These are phyloP conservation scores for Neosilurus mollespiculum DNA, from an alignment of 2,797 vertebrate genomes.

Conservation along the genomic window DNA sequence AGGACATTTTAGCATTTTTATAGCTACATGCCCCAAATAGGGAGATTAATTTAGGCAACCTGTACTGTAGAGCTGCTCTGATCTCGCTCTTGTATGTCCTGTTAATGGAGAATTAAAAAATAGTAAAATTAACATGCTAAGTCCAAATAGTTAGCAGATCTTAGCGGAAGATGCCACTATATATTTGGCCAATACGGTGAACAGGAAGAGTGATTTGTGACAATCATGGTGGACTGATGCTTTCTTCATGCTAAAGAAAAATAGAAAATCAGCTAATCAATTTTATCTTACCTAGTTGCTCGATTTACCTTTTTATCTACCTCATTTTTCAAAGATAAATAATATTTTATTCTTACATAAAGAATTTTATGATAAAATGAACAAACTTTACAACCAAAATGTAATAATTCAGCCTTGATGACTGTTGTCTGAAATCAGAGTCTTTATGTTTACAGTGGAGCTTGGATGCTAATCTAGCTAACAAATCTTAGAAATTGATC, in stretches of 20 bases:
- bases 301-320: background rate
- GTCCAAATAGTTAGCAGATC: background rate
- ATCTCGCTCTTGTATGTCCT: constrained; percentile 16
- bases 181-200: background rate
- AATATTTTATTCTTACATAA: background rate
- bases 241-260: background rate
- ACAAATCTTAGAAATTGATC: background rate
- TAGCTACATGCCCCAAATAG: constrained; percentile 73
- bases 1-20: constrained; percentile 69
- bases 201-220: background rate
- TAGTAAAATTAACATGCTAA: background rate
- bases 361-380: background rate
- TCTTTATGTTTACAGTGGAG: background rate
- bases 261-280: background rate
- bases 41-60: constrained; percentile 46
- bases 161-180: background rate
- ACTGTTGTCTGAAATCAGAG: background rate
- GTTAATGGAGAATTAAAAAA: background rate
- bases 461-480: background rate
- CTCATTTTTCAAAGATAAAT: background rate
- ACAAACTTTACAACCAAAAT: background rate
- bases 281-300: background rate
- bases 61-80: constrained; percentile 17
- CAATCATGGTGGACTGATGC: background rate
- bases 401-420: background rate